A percentile compares a stretch with the other conserved stretches of the same genome.
These are phyloP conservation scores for Geophilus truncorum DNA, from an alignment of 2,888 invertebrate species.

Conservation along the genomic window DNA sequence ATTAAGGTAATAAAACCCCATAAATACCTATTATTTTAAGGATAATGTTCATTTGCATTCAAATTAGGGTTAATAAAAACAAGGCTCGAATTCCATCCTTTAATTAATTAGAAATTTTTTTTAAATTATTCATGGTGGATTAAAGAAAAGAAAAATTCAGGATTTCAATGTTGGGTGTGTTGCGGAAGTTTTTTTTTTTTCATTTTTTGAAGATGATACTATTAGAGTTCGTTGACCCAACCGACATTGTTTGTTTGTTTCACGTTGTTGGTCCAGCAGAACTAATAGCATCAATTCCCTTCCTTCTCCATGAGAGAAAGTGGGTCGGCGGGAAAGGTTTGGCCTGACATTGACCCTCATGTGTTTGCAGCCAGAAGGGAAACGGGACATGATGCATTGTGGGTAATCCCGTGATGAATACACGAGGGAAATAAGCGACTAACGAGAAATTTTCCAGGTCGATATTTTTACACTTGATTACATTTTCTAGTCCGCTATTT, in stretches of 20 bases:
- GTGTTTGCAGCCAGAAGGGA: not conserved
- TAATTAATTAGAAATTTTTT: not conserved
- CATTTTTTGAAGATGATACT: not conserved
- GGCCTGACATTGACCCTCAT: not conserved
- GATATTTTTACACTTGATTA: too few species aligned
- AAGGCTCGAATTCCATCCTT: not conserved
- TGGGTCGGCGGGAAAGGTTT: conserved; percentile 4
- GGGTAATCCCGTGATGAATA: not conserved
- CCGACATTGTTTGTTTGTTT: conserved; percentile 3
- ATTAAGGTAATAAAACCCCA: too few species aligned
- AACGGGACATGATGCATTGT: not conserved
- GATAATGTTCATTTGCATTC: too few species aligned
- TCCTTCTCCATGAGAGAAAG: conserved; percentile 4
- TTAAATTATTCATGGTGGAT: too few species aligned
- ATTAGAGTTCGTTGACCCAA: not conserved
- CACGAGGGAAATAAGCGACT: not conserved
- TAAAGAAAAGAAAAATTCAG: too few species aligned
- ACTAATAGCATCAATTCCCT: not conserved
- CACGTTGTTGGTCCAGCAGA: not conserved
- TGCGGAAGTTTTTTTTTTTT: too few species aligned
- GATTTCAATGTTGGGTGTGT: not conserved
- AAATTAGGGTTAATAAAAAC: too few species aligned
- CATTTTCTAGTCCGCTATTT: not conserved
- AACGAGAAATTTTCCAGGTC: not conserved
- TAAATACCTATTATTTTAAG: too few species aligned